Percentiles rank a stretch among this genome's conserved stretches.
Evolutionary conservation across 2,113 vertebrate species (phyloP).

Genomic region (Tichodroma muraria): DNA sequence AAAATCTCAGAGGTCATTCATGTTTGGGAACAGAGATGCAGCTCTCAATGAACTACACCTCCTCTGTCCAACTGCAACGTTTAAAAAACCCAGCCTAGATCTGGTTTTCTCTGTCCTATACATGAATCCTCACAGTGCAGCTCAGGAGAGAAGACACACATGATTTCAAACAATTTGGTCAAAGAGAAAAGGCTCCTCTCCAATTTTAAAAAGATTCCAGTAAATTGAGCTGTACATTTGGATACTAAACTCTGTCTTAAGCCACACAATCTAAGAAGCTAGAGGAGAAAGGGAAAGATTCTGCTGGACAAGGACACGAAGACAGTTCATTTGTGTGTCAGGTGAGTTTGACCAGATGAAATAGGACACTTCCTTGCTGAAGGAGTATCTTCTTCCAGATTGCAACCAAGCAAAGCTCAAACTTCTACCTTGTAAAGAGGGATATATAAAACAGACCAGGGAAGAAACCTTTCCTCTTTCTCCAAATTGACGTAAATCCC

Average conservation of each 20-base stretch:
- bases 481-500: background rate
- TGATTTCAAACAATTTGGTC: background rate
- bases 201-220: background rate
- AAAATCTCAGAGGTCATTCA: background rate
- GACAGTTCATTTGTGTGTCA: background rate
- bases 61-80: background rate
- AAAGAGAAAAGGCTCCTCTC: background rate
- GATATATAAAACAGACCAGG: background rate
- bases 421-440: background rate
- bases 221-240: background rate
- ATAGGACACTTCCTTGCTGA: background rate
- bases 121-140: background rate
- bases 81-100: background rate
- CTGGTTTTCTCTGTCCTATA: background rate
- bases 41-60: background rate
- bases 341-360: background rate
- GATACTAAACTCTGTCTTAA: background rate
- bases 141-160: background rate
- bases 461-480: background rate
- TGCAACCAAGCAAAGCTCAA: background rate
- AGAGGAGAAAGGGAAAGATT: background rate
- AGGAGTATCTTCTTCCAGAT: background rate
- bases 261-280: background rate
- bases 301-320: background rate
- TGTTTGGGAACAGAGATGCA: background rate